A percentile compares a stretch with the other conserved stretches of the same genome.
Conservation (phyloP, 2,888 invertebrate species). For the Acrocyrtus sp. region DNA sequence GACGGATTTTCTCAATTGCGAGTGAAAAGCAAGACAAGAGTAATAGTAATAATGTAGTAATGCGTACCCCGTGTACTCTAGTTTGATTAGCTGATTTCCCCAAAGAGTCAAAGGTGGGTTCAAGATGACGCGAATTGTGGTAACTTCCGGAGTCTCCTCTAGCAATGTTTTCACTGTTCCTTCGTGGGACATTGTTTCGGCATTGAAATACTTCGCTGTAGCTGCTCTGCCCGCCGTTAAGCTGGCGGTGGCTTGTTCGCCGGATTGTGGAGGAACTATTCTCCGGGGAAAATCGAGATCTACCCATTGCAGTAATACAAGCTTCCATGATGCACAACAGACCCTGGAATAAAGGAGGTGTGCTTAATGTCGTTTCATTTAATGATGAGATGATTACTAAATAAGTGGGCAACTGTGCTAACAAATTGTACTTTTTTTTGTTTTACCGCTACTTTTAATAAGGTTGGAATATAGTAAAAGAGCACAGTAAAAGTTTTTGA, state of each 20-base stretch:
- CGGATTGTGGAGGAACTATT: slow-evolving; percentile 44
- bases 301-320: slow-evolving; percentile 30
- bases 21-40: too few species aligned
- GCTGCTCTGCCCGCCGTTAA: slow-evolving; percentile 37
- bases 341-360: slow-evolving; percentile 50
- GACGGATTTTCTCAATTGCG: too few species aligned
- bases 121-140: slow-evolving; percentile 30
- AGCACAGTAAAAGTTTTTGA: too few species aligned
- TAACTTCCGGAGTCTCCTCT: slow-evolving; percentile 13
- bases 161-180: slow-evolving; percentile 19
- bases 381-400: too few species aligned
- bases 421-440: too few species aligned
- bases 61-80: slow-evolving; percentile 6
- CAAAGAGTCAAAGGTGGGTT: slow-evolving; percentile 21
- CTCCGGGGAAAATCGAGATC: slow-evolving; percentile 35
- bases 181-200: slow-evolving; percentile 19
- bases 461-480: too few species aligned
- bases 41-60: too few species aligned
- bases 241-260: slow-evolving; percentile 36
- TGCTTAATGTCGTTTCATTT: too few species aligned
- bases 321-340: slow-evolving; percentile 47
- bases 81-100: slow-evolving; percentile 39
- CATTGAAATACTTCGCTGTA: slow-evolving; percentile 42
- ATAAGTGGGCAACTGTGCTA: too few species aligned
- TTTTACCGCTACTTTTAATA: too few species aligned